phyloP scores from a whole-genome alignment of 1,140 invertebrate species.

The Metopolophium dirhodum region DNA sequence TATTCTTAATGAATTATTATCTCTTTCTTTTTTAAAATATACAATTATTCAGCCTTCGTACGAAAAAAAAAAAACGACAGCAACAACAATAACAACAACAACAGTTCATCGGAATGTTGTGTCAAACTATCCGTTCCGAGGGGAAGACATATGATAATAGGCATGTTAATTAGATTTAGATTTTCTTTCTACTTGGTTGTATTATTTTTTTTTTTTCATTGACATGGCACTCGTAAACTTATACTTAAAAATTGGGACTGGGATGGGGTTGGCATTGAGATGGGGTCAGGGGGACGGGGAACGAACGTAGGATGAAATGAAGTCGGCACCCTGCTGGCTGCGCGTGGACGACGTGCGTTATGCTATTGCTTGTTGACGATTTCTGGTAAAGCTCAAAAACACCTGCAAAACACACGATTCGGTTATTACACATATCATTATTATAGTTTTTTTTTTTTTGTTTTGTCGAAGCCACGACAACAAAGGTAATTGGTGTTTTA shows the following conservation, averaged over 20 bases:
- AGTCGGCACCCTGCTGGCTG: not conserved
- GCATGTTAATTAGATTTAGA: not conserved
- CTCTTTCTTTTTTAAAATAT: constrained; percentile 16
- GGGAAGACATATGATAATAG: constrained; percentile 8
- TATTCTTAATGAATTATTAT: too few species aligned
- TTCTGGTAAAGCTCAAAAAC: constrained; percentile 42
- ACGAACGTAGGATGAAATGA: not conserved
- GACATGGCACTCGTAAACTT: constrained; percentile 45
- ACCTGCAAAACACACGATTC: constrained; percentile 3
- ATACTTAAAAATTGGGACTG: not conserved
- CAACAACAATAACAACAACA: constrained; percentile 22
- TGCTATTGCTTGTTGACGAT: constrained; percentile 33
- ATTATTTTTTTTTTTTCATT: not conserved
- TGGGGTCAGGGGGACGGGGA: not conserved
- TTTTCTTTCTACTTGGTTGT: not conserved
- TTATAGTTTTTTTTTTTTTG: too few species aligned
- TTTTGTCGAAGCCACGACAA: too few species aligned
- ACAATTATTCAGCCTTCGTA: constrained; percentile 54
- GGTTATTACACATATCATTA: not conserved
- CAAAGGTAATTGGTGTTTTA: too few species aligned
- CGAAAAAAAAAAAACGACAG: not conserved
- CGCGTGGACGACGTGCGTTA: not conserved
- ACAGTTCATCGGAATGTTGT: not conserved
- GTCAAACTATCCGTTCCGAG: not conserved
- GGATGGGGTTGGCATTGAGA: not conserved